A percentile compares a stretch with the other conserved stretches of the same genome.
phyloP scores from a whole-genome alignment of 2,113 vertebrate genomes.

The Vombatus ursinus region DNA sequence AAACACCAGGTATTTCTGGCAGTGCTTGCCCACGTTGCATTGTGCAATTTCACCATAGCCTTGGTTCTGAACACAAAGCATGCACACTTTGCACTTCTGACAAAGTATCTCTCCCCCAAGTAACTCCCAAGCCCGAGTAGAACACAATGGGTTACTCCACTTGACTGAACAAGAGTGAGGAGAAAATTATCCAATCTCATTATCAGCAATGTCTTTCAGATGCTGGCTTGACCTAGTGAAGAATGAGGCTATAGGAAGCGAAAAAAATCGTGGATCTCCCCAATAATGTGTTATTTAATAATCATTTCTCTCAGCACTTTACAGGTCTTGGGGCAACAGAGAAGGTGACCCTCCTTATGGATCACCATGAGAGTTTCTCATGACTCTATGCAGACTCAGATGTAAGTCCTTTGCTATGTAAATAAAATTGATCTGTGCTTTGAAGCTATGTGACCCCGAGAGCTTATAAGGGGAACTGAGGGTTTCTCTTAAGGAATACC shows the following conservation, averaged over 20 bases:
- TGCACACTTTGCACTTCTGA: too few relatives aligned
- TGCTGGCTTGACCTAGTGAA: background rate
- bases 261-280: background rate
- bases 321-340: background rate
- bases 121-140: background rate
- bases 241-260: background rate
- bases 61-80: too few relatives aligned
- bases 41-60: too few relatives aligned
- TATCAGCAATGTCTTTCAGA: background rate
- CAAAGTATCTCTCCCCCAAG: background rate
- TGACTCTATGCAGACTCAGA: background rate
- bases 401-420: background rate
- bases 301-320: background rate
- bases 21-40: too few relatives aligned
- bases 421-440: too few relatives aligned
- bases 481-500: too few relatives aligned
- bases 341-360: background rate
- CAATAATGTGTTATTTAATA: background rate
- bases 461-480: too few relatives aligned
- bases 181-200: background rate
- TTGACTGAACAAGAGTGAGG: background rate
- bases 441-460: too few relatives aligned
- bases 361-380: background rate
- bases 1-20: too few relatives aligned
- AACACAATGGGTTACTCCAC: background rate